Percentiles rank a stretch among this genome's conserved stretches.
Conservation (phyloP, 2,113 vertebrate genomes). For the Semicossyphus pulcher region DNA sequence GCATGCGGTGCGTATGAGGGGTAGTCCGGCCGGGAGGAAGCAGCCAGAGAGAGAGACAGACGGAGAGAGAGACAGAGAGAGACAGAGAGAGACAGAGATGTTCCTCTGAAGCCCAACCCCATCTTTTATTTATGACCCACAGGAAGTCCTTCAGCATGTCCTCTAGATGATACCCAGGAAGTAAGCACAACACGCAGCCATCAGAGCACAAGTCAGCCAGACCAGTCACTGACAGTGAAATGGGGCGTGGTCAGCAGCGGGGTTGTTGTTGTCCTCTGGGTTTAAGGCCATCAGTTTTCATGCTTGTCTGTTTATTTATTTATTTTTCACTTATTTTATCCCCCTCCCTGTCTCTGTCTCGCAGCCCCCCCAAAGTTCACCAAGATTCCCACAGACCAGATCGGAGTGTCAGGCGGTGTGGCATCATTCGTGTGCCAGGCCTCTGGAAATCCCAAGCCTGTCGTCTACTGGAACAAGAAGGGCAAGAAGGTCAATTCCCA, state of each 20-base stretch:
- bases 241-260: constrained; percentile 56
- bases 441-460: constrained; percentile 91
- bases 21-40: constrained; percentile 36
- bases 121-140: constrained; percentile 84
- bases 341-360: background rate
- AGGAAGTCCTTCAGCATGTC: constrained; percentile 81
- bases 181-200: constrained; percentile 66
- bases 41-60: constrained; percentile 18
- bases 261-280: constrained; percentile 9
- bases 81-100: constrained; percentile 54
- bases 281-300: constrained; percentile 40
- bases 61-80: constrained; percentile 11
- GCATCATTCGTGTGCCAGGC: constrained; percentile 98
- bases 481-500: constrained; percentile 99
- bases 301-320: constrained; percentile 7
- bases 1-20: constrained; percentile 16
- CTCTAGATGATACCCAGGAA: constrained; percentile 83
- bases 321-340: background rate
- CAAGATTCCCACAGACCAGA: constrained; percentile 95
- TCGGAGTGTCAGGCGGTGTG: constrained; percentile 95
- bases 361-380: constrained; percentile 89
- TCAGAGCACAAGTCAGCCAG: constrained; percentile 59
- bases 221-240: constrained; percentile 56
- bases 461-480: constrained; percentile 98
- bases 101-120: constrained; percentile 70